Evolutionary conservation across 2,113 vertebrate genomes (phyloP), one percentile per base, ranked within the genome.

Genomic region (Rallus limicola): DNA sequence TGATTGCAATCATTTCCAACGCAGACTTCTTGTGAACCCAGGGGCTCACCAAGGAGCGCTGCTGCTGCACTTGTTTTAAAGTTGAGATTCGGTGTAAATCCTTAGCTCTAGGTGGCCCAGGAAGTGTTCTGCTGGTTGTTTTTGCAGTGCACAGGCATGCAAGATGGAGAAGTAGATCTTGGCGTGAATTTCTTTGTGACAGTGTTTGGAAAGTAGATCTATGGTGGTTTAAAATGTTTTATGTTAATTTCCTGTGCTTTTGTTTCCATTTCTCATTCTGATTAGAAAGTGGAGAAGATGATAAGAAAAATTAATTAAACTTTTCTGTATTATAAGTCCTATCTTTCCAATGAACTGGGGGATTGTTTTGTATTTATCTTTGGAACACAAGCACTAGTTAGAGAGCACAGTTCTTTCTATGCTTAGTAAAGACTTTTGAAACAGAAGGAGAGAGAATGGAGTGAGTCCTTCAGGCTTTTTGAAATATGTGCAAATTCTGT

Each of bases 221-320:
- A 5, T 2, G 5, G 48, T 60, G 14, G 25, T 95, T 86, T 42
- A 36, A 82, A 82, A 68, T 33, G 12, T 28, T 90, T 60, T 42
- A 9, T 88, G 48, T 56, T 60, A 42, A 75, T 95, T 93, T 85
- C 58, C 11, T 65, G 24, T 90, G 62, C 34, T 86, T 88, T 75
- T 84, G 24, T 94, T 92, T 87, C 36, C 33, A 55, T 84, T 84
- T 81, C 56, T 53, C 29, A 12, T 84, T 92, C 56, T 86, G 82
- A 82, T 89, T 75, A 78, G 40, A 68, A 91, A 84, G 60, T 90
- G 31, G 19, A 76, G 40, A 81, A 50, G 18, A 29, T 78, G 36
- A 75, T 74, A 86, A 80, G 71, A 74, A 80, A 94, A 91, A 88
- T 29, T 40, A 91, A 94, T 93, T 89, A 48, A 62, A 48, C 19